Evolutionary conservation across 2,797 vertebrate genomes (phyloP).

Genomic region (Xenops minutus): DNA sequence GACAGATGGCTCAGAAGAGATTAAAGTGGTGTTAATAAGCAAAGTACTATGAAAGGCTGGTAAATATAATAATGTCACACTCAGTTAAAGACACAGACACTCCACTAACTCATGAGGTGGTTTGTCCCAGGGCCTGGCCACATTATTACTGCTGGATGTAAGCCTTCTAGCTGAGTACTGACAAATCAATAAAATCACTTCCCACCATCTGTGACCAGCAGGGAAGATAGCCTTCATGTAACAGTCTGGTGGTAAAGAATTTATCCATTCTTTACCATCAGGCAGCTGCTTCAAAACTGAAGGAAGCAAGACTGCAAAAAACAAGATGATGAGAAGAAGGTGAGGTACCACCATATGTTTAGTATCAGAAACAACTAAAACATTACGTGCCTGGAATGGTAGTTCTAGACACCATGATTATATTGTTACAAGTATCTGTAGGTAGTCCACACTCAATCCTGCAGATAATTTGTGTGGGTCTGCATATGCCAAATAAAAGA

Average conservation of each 20-base stretch:
- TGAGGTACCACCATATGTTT: neutral
- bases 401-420: neutral
- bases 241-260: neutral
- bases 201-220: neutral
- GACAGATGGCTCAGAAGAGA: constrained; percentile 54
- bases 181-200: constrained; percentile 29
- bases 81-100: constrained; percentile 15
- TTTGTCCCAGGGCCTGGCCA: neutral
- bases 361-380: neutral
- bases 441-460: neutral
- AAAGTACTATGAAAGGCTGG: constrained; percentile 5
- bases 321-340: neutral
- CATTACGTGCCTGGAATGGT: neutral
- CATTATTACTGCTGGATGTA: neutral
- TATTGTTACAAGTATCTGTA: neutral
- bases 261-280: neutral
- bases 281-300: neutral
- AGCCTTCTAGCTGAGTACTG: constrained; percentile 33
- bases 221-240: neutral
- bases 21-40: constrained; percentile 52
- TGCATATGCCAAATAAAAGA: neutral
- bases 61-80: constrained; percentile 14
- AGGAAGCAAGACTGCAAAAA: neutral
- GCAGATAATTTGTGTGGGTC: neutral
- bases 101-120: neutral